Base-by-base conservation (phyloP, 2,797 vertebrate species). In the Philypnodon macrostomus region DNA sequence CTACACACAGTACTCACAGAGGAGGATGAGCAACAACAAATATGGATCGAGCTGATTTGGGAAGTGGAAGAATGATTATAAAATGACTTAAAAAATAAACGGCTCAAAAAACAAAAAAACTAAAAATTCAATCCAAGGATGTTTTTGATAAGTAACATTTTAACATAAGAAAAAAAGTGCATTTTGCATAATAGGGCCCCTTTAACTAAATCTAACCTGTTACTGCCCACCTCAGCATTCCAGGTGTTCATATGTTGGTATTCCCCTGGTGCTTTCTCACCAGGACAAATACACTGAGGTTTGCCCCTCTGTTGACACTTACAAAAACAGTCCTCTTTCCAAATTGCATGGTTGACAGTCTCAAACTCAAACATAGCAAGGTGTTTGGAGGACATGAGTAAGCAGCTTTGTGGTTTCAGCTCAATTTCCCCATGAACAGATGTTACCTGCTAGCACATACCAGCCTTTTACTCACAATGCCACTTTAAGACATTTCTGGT, bases 401-500 rank as follows among this genome's bases (percentile, higher is more conserved):
- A 79, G 77, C 80, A 76, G 70, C 67, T 0, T 48, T 70, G 70
- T 57, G 64, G 61, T 84, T 85, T 75, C n/a, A n/a, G n/a, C n/a
- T n/a, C n/a, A n/a, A n/a, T n/a, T 91, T 90, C 81, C 75, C 64
- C 69, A 55, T 74, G 67, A 90, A 80, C 89, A 90, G 88, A 92
- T 92, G 87, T 89, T 90, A 91, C 92, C 91, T 93, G 91, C 87
- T 89, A 93, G 80, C 81, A 91, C 90, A 93, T 92, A 93, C 84
- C 87, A 90, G 83, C 85, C 85, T 7, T 40, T 40, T 24, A 24
- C 19, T 15, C 37, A 23, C 5, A 39, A 24, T 24, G 7, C 3
- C 3, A 21, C 13, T 5, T 38, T 12, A 5, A 7, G 5, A 2
- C 37, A 39, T 1, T 13, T 38, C 36, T 23, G 36, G 36, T 38